phyloP scores from a whole-genome alignment of 2,797 vertebrate genomes.

The Amniataba percoides region DNA sequence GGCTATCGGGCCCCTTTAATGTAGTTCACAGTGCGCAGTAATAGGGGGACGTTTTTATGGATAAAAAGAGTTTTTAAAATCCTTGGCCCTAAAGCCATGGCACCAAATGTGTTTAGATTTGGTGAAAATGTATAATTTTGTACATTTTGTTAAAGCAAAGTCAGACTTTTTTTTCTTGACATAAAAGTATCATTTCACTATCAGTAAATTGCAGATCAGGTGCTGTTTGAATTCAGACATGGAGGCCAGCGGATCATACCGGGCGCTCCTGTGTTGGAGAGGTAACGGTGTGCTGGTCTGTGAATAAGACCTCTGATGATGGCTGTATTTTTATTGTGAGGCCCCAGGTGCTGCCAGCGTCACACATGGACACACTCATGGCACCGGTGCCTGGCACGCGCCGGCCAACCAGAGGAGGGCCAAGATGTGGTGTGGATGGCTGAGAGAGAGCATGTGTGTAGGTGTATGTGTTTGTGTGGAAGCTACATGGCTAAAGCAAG shows the following conservation, averaged over 20 bases:
- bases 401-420: constrained; percentile 52
- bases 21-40: constrained; percentile 46
- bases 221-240: constrained; percentile 21
- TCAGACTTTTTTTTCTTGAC: neutral
- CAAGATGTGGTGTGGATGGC: constrained; percentile 59
- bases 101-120: neutral
- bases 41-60: constrained; percentile 49
- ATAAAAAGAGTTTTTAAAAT: constrained; percentile 42
- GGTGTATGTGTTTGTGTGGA: constrained; percentile 6
- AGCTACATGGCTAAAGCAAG: constrained; percentile 22
- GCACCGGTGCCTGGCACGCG: constrained; percentile 68
- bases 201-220: constrained; percentile 3
- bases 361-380: constrained; percentile 80
- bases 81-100: constrained; percentile 32
- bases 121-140: neutral
- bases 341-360: constrained; percentile 81
- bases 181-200: constrained; percentile 4
- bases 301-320: constrained; percentile 78
- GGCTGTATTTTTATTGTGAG: constrained; percentile 78
- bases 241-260: constrained; percentile 19
- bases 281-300: constrained; percentile 67
- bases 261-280: constrained; percentile 45
- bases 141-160: neutral
- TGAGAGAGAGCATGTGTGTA: constrained; percentile 22
- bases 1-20: constrained; percentile 59